Evolutionary conservation across 2,888 invertebrate species (phyloP).

Genomic region (Leptopilina drosophilae): DNA sequence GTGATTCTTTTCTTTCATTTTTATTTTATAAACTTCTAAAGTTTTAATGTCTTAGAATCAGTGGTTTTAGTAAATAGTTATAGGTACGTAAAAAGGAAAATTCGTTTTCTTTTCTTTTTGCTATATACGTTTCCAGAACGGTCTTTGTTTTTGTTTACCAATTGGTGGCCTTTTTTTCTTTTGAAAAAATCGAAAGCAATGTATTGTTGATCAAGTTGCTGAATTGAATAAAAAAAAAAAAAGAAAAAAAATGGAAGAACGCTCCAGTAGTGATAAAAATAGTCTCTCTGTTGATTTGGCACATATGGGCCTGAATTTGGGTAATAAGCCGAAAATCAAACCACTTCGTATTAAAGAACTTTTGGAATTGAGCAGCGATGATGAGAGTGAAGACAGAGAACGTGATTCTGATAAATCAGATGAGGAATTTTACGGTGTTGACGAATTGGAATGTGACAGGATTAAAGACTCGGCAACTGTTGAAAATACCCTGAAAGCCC

Average conservation of each 20-base stretch:
- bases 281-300: conserved; percentile 52
- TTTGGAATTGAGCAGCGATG: conserved; percentile 64
- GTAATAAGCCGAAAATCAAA: conserved; percentile 58
- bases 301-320: conserved; percentile 42
- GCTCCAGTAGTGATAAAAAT: conserved; percentile 53
- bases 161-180: neutral
- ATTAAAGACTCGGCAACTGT: neutral
- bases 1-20: too few relatives aligned
- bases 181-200: neutral
- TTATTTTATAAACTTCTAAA: too few relatives aligned
- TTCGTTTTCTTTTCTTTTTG: too few relatives aligned
- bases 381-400: conserved; percentile 62
- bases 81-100: too few relatives aligned
- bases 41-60: too few relatives aligned
- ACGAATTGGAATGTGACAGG: conserved; percentile 53
- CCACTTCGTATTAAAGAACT: conserved; percentile 68
- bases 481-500: neutral
- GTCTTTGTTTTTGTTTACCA: neutral
- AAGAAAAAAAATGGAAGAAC: conserved; percentile 53
- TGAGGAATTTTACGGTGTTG: conserved; percentile 61
- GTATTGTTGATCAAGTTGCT: neutral
- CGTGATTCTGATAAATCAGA: conserved; percentile 53
- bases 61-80: too few relatives aligned
- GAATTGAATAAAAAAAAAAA: conserved; percentile 11
- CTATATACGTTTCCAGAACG: too few relatives aligned